Percentiles rank a stretch among this genome's conserved stretches.
phyloP scores from a whole-genome alignment of 2,888 invertebrate species.

The Pseudoips prasinana region DNA sequence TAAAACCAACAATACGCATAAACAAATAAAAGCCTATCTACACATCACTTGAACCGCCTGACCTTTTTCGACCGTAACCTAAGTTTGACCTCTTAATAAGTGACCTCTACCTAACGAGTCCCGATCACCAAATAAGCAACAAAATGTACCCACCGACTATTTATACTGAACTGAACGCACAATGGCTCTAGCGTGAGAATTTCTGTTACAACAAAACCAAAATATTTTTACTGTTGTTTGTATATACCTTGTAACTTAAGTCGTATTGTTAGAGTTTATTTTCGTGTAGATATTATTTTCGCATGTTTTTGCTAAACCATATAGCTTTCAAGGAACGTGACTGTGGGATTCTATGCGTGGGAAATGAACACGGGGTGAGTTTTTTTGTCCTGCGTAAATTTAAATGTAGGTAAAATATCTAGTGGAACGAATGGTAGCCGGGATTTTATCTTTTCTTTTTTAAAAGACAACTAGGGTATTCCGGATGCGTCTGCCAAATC shows the following conservation, averaged over 20 bases:
- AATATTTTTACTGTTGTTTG: background rate
- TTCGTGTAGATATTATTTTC: slow-evolving; percentile 7
- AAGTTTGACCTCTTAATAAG: slow-evolving; percentile 12
- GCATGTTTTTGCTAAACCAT: slow-evolving; percentile 7
- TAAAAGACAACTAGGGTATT: too few species aligned
- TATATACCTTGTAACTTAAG: background rate
- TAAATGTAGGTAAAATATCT: slow-evolving; percentile 16
- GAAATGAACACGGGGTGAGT: slow-evolving; percentile 29
- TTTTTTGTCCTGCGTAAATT: slow-evolving; percentile 28
- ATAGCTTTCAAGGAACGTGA: slow-evolving; percentile 36
- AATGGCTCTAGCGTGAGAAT: slow-evolving; percentile 33
- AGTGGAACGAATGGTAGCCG: slow-evolving; percentile 5
- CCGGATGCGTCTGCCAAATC: too few species aligned
- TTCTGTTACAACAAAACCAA: slow-evolving; percentile 23
- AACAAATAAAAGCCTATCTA: too few species aligned
- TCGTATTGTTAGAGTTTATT: background rate
- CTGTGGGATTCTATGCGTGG: slow-evolving; percentile 38
- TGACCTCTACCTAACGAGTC: slow-evolving; percentile 3
- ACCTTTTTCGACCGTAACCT: background rate
- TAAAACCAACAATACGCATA: too few species aligned
- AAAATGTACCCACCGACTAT: slow-evolving; percentile 12
- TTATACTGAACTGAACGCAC: slow-evolving; percentile 15
- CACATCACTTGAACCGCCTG: too few species aligned
- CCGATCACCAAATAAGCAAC: slow-evolving; percentile 15
- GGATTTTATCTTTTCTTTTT: too few species aligned